A percentile compares a stretch with the other conserved stretches of the same genome.
phyloP scores from a whole-genome alignment of 2,888 invertebrate genomes.

The Acronicta aceris region DNA sequence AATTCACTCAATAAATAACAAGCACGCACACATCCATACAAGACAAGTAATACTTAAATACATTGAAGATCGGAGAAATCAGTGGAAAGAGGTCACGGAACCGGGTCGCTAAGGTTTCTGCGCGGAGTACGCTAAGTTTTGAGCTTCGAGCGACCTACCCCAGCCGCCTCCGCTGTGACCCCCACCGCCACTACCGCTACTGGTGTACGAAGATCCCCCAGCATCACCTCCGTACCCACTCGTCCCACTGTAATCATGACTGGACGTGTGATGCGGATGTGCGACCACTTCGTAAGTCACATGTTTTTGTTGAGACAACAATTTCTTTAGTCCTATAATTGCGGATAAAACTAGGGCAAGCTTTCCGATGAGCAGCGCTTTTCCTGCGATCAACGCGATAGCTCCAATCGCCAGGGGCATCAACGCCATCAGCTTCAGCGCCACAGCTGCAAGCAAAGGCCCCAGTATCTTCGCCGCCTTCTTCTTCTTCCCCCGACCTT shows the following conservation, averaged over 20 bases:
- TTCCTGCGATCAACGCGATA: slow-evolving; percentile 95
- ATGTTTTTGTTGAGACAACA: slow-evolving; percentile 94
- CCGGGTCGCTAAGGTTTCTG: slow-evolving; percentile 90
- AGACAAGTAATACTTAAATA: slow-evolving; percentile 69
- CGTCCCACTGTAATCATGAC: slow-evolving; percentile 90
- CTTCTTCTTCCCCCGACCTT: slow-evolving; percentile 94
- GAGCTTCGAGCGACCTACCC: slow-evolving; percentile 94
- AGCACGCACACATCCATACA: slow-evolving; percentile 74
- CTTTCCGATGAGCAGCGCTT: slow-evolving; percentile 95
- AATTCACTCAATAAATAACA: slow-evolving; percentile 68
- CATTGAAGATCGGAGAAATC: slow-evolving; percentile 78
- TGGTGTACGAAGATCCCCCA: slow-evolving; percentile 85
- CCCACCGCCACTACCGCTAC: slow-evolving; percentile 84
- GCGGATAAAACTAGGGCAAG: slow-evolving; percentile 95
- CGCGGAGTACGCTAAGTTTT: slow-evolving; percentile 94
- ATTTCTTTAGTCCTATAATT: slow-evolving; percentile 95
- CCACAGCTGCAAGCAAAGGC: slow-evolving; percentile 93
- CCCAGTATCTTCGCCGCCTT: slow-evolving; percentile 94
- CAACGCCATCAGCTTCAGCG: slow-evolving; percentile 94
- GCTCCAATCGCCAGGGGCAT: slow-evolving; percentile 94
- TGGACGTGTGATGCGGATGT: slow-evolving; percentile 93
- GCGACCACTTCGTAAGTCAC: slow-evolving; percentile 96
- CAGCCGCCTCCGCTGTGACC: slow-evolving; percentile 90
- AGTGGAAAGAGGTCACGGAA: slow-evolving; percentile 73
- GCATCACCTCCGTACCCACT: slow-evolving; percentile 91